Conservation (phyloP, 2,113 vertebrate species). For the Apistogramma diplotaenia region DNA sequence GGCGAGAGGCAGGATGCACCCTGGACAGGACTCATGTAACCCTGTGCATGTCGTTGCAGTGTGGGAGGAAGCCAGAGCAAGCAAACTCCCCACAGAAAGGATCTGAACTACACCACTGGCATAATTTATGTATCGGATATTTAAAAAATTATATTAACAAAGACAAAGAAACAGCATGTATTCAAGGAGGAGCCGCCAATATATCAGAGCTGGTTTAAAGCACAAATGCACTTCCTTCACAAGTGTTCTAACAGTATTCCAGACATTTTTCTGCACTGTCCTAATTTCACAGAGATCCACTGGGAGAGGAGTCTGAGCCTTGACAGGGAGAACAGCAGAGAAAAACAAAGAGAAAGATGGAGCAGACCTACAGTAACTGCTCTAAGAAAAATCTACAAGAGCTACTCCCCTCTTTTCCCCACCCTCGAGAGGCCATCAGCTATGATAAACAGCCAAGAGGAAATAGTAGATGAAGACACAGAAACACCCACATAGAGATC, state of each 20-base stretch:
- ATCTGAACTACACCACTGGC: neutral
- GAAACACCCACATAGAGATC: slow-evolving; percentile 29
- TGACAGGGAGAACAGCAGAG: neutral
- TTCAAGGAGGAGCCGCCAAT: neutral
- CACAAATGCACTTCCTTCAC: neutral
- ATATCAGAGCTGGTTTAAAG: slow-evolving; percentile 10
- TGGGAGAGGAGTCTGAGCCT: slow-evolving; percentile 2
- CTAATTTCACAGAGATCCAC: slow-evolving; percentile 22
- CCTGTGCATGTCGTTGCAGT: neutral
- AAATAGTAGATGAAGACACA: slow-evolving; percentile 15
- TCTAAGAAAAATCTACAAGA: slow-evolving; percentile 18
- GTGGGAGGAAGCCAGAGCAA: accelerated
- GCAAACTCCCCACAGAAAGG: neutral
- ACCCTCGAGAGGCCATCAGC: slow-evolving; percentile 33
- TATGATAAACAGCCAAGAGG: slow-evolving; percentile 50
- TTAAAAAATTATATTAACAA: neutral
- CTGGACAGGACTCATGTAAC: too few relatives aligned
- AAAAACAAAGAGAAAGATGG: slow-evolving; percentile 35
- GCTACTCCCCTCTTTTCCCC: neutral
- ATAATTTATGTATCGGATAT: neutral
- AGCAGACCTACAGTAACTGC: slow-evolving; percentile 1
- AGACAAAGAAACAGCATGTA: neutral
- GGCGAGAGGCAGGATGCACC: too few relatives aligned
- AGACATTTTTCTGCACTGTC: slow-evolving; percentile 1
- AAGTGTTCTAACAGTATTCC: neutral